These are phyloP conservation scores for Yasuhikotakia modesta DNA, from an alignment of 2,797 vertebrate genomes.

Conservation along the genomic window DNA sequence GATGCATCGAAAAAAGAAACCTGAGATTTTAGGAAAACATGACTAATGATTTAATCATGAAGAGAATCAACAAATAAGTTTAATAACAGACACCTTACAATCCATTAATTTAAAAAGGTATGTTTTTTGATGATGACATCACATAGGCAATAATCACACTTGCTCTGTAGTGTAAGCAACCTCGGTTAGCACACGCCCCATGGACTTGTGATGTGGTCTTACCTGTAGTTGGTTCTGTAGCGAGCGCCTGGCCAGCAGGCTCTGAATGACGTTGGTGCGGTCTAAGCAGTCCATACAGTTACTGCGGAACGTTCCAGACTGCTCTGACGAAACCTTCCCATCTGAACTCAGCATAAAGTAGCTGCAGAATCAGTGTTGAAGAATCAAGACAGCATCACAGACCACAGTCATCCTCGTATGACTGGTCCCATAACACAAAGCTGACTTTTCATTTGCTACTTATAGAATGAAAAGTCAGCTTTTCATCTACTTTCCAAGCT, in stretches of 20 bases:
- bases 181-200: too few species aligned
- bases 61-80: too few species aligned
- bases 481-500: too few species aligned
- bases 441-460: neutral
- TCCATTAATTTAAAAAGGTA: too few species aligned
- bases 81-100: too few species aligned
- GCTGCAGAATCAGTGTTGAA: slow-evolving; percentile 66
- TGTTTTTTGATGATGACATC: too few species aligned
- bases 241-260: slow-evolving; percentile 88
- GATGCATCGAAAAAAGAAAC: too few species aligned
- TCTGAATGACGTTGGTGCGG: slow-evolving; percentile 95
- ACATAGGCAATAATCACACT: too few species aligned
- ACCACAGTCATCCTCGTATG: neutral
- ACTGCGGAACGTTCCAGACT: slow-evolving; percentile 93
- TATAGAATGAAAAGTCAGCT: too few species aligned
- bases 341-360: slow-evolving; percentile 91
- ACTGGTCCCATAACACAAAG: neutral
- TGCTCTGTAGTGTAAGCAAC: too few species aligned
- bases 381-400: slow-evolving; percentile 13
- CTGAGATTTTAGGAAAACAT: too few species aligned
- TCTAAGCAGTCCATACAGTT: slow-evolving; percentile 99
- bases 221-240: slow-evolving; percentile 97
- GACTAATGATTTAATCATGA: too few species aligned
- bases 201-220: neutral
- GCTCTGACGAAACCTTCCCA: slow-evolving; percentile 80